phyloP scores from a whole-genome alignment of 2,113 vertebrate genomes.

The Terrapene triunguis region DNA sequence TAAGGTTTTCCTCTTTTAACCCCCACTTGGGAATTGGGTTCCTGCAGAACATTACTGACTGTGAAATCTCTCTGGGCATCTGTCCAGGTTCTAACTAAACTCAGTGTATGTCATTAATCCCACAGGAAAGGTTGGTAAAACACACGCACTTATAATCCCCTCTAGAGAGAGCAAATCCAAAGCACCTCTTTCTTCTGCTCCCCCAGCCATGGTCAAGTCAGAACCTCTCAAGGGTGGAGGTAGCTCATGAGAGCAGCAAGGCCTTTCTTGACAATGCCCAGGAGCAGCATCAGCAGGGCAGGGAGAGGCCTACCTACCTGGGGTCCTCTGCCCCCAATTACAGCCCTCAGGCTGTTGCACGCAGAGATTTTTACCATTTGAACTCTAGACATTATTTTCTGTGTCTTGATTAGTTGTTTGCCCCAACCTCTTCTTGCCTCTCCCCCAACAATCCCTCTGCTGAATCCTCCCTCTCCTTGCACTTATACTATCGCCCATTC shows the following conservation, averaged over 20 bases:
- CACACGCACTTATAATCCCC: background rate
- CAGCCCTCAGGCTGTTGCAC: background rate
- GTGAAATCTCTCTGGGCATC: background rate
- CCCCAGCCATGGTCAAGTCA: background rate
- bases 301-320: background rate
- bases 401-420: background rate
- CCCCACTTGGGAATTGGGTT: background rate
- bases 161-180: background rate
- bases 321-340: background rate
- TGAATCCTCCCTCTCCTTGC: fast-evolving
- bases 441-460: background rate
- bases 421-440: background rate
- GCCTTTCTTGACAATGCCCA: background rate
- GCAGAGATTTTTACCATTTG: background rate
- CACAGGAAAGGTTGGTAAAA: background rate
- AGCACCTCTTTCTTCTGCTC: background rate
- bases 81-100: background rate
- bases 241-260: background rate
- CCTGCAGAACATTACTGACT: background rate
- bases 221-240: background rate
- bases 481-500: background rate
- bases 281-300: background rate
- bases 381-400: background rate
- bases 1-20: background rate
- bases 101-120: background rate